Evolutionary conservation across 1,140 invertebrate species (phyloP).

Genomic region (Bombus balteatus): DNA sequence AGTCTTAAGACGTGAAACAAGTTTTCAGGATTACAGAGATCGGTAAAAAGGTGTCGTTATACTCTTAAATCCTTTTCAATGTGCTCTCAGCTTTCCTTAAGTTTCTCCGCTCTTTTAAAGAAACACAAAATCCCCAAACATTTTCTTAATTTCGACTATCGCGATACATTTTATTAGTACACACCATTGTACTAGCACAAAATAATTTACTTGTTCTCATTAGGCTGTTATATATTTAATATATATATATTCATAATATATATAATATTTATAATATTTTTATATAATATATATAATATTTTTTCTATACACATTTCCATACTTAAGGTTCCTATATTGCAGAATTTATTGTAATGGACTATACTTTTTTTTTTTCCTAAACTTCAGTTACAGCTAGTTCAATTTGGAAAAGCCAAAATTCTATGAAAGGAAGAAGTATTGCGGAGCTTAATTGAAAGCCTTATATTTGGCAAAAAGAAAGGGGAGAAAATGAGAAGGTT

Average conservation of each 20-base stretch:
- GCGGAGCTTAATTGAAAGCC: background rate
- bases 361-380: background rate
- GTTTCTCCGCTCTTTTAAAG: no score
- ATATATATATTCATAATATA: no score
- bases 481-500: background rate
- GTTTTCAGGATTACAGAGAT: background rate
- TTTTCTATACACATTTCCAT: no score
- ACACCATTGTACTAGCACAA: no score
- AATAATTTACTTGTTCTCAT: no score
- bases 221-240: no score
- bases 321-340: background rate
- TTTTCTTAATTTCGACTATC: background rate
- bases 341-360: background rate
- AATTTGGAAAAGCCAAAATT: background rate
- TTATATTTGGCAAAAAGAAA: background rate
- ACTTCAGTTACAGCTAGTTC: background rate
- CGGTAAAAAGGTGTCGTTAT: background rate
- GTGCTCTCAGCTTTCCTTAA: background rate
- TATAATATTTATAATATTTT: no score
- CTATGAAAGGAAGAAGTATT: background rate
- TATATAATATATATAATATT: no score
- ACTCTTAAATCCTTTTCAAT: constrained; percentile 16
- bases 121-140: background rate
- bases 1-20: background rate
- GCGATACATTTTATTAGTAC: background rate